Evolutionary conservation across 2,113 vertebrate species (phyloP), one percentile per base, ranked within the genome.

Genomic region (Rafetus swinhoei): DNA sequence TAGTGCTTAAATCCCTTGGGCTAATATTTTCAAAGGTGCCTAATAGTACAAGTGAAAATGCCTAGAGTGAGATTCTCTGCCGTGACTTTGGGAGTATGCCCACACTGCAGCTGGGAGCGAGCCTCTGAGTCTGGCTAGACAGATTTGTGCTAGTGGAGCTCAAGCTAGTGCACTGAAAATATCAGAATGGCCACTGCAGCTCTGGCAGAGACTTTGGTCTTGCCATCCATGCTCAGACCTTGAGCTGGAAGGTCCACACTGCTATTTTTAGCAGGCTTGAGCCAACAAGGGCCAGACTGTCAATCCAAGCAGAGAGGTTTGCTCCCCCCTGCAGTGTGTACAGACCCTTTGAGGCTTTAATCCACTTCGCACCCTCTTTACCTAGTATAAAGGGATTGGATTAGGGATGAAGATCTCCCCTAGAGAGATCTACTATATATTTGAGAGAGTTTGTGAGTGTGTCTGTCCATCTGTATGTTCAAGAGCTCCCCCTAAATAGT

Each of bases 61-160:
- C 4, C 6, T 19, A 0, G 2, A 0, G 2, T 1, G 3, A 56
- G n/a, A 86, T 2, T 60, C 55, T 16, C 2, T 9, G 84, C 82
- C 3, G 0, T 0, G 1, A 6, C 5, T 4, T 1, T 22, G 0
- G 0, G 59, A 53, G 84, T 35, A 35, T 19, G n/a, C 16, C 65
- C 35, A 35, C 65, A 72, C 65, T 72, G 16, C 9, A 35, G n/a
- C n/a, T 35, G 65, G 2, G 32, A 15, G 62, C 18, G 32, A 69
- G 62, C 65, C 32, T 35, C 32, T n/a, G 6, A 69, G 32, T 15
- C 62, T 65, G 29, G 29, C 45, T 29, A 18, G 62, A 15, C 62
- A n/a, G n/a, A 72, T 32, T 2, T 90, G 21, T 59, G 39, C 9
- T 53, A 1, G 6, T 50, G 18, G 16, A n/a, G 18, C 65, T 72